Evolutionary conservation across 2,113 vertebrate genomes (phyloP).

Genomic region (Pituophis catenifer): DNA sequence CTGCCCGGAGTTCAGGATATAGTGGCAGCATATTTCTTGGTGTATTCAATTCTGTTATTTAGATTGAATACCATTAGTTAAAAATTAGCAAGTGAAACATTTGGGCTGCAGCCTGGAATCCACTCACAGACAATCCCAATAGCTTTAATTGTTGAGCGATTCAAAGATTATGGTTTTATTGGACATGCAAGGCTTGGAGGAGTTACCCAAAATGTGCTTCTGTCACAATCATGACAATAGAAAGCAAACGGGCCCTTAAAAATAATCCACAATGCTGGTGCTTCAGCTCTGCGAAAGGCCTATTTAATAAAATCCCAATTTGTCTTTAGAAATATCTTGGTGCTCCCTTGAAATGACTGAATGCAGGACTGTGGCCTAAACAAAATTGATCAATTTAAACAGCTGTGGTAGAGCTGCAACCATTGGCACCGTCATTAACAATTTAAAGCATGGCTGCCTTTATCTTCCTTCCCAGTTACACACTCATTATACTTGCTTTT

Average conservation of each 20-base stretch:
- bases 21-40: conserved; percentile 34
- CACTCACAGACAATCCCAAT: conserved; percentile 4
- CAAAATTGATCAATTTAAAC: conserved; percentile 68
- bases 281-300: conserved; percentile 19
- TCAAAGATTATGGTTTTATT: conserved; percentile 8
- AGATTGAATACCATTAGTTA: conserved; percentile 27
- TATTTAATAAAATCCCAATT: conserved; percentile 51
- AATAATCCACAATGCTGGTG: conserved; percentile 43
- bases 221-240: conserved; percentile 39
- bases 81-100: conserved; percentile 20
- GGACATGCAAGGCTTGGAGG: neutral
- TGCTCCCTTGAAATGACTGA: conserved; percentile 51
- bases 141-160: conserved; percentile 15
- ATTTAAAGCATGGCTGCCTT: conserved; percentile 71
- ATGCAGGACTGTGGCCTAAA: conserved; percentile 56
- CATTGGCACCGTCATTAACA: conserved; percentile 70
- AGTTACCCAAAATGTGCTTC: conserved; percentile 11
- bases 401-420: conserved; percentile 67
- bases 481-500: conserved; percentile 69
- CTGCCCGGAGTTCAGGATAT: conserved; percentile 33
- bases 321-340: conserved; percentile 55
- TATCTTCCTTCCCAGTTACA: conserved; percentile 72
- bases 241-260: conserved; percentile 46
- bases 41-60: conserved; percentile 37
- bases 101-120: neutral